Base-by-base conservation (phyloP, 2,888 invertebrate genomes). In the Drosophila buzzatii region DNA sequence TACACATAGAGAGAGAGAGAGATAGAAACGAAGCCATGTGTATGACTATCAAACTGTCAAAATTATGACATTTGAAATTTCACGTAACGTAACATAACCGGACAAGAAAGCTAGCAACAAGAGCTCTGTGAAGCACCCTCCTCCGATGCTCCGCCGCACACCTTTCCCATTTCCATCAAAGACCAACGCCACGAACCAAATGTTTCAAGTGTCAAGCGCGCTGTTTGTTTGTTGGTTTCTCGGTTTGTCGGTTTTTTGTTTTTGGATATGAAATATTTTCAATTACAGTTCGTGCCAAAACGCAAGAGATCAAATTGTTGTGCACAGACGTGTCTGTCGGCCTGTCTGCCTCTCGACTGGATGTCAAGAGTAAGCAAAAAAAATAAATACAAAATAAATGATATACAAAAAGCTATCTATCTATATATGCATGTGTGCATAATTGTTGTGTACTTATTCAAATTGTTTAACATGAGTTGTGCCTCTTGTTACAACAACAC, bases 31-130 rank as follows among this genome's bases (percentile, higher is more conserved):
- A 58, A 39, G 63, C 57, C 49, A 23, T 33, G 62, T 61, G 59
- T 63, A 42, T 71, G 81, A 78, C 88, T 84, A 87, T 87, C 87
- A 89, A 85, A 79, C 87, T 87, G 87, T 87, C 87, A 90, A 81
- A 87, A 90, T 85, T 85, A 82, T 89, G 90, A 87, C 90, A 90
- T 90, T 90, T 87, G 90, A 87, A 90, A 90, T 87, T 87, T 89
- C 90, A 87, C 90, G 88, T 89, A 90, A 78, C 75, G 77, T 71
- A 76, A 82, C 75, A 70, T 68, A 79, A 87, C 82, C 82, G 85
- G 76, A 81, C 90, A 89, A 85, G 85, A 88, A 82, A 88, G 88
- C 90, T 71, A 64, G 73, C 75, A 57, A 57, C 67, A 64, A 76
- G 57, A 78, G 65, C 85, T 85, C 83, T 84, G 73, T 86, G 81